Evolutionary conservation across 2,113 vertebrate species (phyloP).

Genomic region (Porphyrio hochstetteri): DNA sequence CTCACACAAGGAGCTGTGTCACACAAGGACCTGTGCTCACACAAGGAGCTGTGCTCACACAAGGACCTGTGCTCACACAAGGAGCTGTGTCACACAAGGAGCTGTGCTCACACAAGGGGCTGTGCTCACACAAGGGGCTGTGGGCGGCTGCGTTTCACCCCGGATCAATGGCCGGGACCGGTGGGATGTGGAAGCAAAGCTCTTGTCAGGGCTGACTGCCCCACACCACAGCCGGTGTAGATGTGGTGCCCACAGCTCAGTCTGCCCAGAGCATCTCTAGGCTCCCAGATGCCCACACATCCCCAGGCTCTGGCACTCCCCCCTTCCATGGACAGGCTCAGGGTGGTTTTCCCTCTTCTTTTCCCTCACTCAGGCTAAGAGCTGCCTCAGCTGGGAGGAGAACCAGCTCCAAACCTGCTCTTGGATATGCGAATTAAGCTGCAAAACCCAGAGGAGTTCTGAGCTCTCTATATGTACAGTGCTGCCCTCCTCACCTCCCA

Average conservation of each 20-base stretch:
- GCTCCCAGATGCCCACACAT: neutral
- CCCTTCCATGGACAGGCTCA: neutral
- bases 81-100: neutral
- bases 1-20: neutral
- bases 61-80: neutral
- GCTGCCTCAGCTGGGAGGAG: neutral
- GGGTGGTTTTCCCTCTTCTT: neutral
- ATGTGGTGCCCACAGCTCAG: fast-evolving
- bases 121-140: fast-evolving
- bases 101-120: neutral
- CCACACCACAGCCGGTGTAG: fast-evolving
- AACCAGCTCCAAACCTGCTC: neutral
- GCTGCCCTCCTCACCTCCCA: neutral
- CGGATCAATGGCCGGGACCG: fast-evolving
- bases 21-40: neutral
- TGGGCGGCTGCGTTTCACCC: neutral
- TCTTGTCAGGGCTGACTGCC: neutral
- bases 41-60: neutral
- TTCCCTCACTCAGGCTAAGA: neutral
- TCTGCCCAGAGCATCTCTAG: neutral
- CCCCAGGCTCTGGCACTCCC: neutral
- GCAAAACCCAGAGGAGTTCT: neutral
- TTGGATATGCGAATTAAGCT: neutral
- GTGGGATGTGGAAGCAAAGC: fast-evolving
- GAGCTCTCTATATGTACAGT: fast-evolving